Percentiles rank a stretch among this genome's conserved stretches.
These are phyloP conservation scores for Circaetus gallicus DNA, from an alignment of 2,113 vertebrate species.

Conservation along the genomic window DNA sequence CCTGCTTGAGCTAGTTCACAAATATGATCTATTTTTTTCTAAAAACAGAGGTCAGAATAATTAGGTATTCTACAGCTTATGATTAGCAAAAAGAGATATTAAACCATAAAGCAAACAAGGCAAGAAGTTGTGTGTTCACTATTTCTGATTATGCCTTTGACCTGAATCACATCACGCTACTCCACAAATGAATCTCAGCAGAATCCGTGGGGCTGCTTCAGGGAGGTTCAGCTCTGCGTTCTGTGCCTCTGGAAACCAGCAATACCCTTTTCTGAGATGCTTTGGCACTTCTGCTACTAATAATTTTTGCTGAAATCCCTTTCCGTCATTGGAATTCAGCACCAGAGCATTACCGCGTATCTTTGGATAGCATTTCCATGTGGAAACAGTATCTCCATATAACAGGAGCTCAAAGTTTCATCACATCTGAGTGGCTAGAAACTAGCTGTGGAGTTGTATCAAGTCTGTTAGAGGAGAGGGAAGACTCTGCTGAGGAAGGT, in stretches of 20 bases:
- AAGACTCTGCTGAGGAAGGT: not conserved
- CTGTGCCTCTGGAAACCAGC: not conserved
- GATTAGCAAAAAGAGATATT: not conserved
- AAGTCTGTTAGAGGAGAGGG: not conserved
- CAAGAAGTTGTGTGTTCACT: not conserved
- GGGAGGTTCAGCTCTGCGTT: not conserved
- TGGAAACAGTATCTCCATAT: not conserved
- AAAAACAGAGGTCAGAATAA: not conserved
- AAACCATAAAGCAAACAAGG: not conserved
- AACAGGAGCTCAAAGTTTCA: not conserved
- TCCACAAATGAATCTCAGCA: not conserved
- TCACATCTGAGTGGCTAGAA: not conserved
- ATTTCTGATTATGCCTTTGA: not conserved
- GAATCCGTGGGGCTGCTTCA: not conserved
- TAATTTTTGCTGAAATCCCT: not conserved
- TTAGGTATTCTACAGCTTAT: not conserved
- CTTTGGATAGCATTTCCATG: not conserved
- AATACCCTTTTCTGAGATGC: not conserved
- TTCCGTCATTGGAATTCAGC: not conserved
- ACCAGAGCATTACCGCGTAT: accelerated
- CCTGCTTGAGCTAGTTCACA: not conserved
- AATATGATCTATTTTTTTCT: not conserved
- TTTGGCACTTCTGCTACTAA: not conserved
- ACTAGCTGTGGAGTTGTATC: not conserved
- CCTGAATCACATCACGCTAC: not conserved